Percentiles rank a stretch among this genome's conserved stretches.
These are phyloP conservation scores for Bicyclus anynana DNA, from an alignment of 1,140 invertebrate genomes.

Conservation along the genomic window DNA sequence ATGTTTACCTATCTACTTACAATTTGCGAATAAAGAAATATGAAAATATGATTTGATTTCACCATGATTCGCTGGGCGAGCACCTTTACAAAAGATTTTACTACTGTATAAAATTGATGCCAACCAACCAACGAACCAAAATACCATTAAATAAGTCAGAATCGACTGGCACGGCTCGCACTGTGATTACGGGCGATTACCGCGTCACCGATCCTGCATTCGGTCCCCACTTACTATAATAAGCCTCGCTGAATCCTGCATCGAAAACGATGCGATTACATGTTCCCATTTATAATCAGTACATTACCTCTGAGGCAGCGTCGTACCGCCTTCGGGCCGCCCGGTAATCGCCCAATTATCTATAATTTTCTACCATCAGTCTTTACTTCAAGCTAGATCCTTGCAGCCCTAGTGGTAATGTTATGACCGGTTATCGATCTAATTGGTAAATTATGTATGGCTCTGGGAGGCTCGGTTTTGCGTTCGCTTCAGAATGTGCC, in stretches of 20 bases:
- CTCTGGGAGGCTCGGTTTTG: constrained; percentile 19
- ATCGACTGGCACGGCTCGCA: constrained; percentile 31
- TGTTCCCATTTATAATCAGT: constrained; percentile 71
- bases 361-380: constrained; percentile 74
- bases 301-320: constrained; percentile 50
- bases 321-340: constrained; percentile 54
- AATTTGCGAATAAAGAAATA: too few relatives aligned
- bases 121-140: neutral
- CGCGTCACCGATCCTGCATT: constrained; percentile 58
- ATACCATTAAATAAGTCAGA: constrained; percentile 21
- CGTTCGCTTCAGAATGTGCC: constrained; percentile 4
- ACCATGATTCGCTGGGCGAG: too few relatives aligned
- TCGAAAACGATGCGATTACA: constrained; percentile 72
- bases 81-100: too few relatives aligned
- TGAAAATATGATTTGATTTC: too few relatives aligned
- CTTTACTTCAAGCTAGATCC: constrained; percentile 63
- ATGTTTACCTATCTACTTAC: too few relatives aligned
- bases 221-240: constrained; percentile 73
- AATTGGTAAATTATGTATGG: constrained; percentile 64
- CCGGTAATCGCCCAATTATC: constrained; percentile 70
- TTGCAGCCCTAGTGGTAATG: constrained; percentile 47
- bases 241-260: constrained; percentile 63
- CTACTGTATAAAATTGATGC: neutral
- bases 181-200: constrained; percentile 68
- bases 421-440: constrained; percentile 60